phyloP scores from a whole-genome alignment of 2,113 vertebrate genomes.

The Collichthys lucidus region DNA sequence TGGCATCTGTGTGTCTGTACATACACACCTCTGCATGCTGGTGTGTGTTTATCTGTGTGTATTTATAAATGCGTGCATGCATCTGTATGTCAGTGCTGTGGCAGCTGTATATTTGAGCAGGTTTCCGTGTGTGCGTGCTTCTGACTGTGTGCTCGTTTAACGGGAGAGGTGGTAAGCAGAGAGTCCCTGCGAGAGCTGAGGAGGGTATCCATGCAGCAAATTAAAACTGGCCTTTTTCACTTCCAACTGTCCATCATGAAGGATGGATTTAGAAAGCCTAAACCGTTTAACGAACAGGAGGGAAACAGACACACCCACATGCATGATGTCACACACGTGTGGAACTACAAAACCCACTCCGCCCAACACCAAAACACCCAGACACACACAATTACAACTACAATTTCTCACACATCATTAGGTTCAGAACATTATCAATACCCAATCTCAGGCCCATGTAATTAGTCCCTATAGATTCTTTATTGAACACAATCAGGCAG shows the following conservation, averaged over 20 bases:
- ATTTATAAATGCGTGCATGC: conserved; percentile 2
- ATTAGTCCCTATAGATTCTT: conserved; percentile 76
- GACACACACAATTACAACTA: conserved; percentile 21
- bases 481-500: conserved; percentile 67
- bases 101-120: conserved; percentile 1
- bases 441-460: conserved; percentile 62
- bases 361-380: not conserved
- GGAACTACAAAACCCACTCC: not conserved
- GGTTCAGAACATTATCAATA: conserved; percentile 63
- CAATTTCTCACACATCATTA: conserved; percentile 64
- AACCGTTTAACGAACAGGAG: conserved; percentile 46
- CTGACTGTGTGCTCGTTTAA: conserved; percentile 58
- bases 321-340: conserved; percentile 27
- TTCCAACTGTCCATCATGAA: conserved; percentile 77
- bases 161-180: conserved; percentile 57
- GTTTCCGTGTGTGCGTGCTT: conserved; percentile 20
- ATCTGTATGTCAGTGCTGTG: conserved; percentile 15
- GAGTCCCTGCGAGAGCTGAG: conserved; percentile 63
- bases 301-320: conserved; percentile 54
- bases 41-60: conserved; percentile 7
- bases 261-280: conserved; percentile 59
- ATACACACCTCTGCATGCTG: conserved; percentile 12
- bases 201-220: conserved; percentile 80
- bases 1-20: conserved; percentile 5
- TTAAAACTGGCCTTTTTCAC: conserved; percentile 78